These are phyloP conservation scores for Pseudococcus longispinus DNA, from an alignment of 2,888 invertebrate species.

Conservation along the genomic window DNA sequence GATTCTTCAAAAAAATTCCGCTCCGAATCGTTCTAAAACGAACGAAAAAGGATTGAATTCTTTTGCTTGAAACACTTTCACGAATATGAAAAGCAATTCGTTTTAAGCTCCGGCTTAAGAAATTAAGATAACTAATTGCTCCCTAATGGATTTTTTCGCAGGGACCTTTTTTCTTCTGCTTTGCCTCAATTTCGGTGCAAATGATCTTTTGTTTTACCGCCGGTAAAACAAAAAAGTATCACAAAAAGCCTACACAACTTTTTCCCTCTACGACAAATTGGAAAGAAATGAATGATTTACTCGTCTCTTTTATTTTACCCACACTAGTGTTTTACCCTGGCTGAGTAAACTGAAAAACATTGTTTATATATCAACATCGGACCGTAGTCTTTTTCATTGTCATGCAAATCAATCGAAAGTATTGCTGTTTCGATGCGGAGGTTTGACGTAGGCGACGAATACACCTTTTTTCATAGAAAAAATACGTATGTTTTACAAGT, in stretches of 20 bases:
- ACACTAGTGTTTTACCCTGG: background rate
- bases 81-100: slow-evolving; percentile 26
- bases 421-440: background rate
- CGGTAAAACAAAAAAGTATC: background rate
- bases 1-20: background rate
- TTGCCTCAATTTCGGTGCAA: slow-evolving; percentile 18
- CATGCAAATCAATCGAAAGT: background rate
- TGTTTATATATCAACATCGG: background rate
- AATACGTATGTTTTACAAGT: too few species aligned
- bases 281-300: slow-evolving; percentile 24
- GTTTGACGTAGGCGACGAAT: background rate
- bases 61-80: background rate
- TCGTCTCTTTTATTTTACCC: background rate
- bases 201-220: slow-evolving; percentile 26
- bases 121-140: slow-evolving; percentile 31
- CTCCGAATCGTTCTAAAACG: background rate
- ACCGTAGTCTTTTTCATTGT: background rate
- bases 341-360: background rate
- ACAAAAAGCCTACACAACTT: slow-evolving; percentile 14
- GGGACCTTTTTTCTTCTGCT: background rate
- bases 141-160: slow-evolving; percentile 22
- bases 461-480: background rate
- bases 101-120: slow-evolving; percentile 22
- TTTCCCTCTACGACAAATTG: background rate
- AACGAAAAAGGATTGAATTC: slow-evolving; percentile 15